Percentiles rank a stretch among this genome's conserved stretches.
These are phyloP conservation scores for Diadegma fenestrale DNA, from an alignment of 2,888 invertebrate genomes.

Conservation along the genomic window DNA sequence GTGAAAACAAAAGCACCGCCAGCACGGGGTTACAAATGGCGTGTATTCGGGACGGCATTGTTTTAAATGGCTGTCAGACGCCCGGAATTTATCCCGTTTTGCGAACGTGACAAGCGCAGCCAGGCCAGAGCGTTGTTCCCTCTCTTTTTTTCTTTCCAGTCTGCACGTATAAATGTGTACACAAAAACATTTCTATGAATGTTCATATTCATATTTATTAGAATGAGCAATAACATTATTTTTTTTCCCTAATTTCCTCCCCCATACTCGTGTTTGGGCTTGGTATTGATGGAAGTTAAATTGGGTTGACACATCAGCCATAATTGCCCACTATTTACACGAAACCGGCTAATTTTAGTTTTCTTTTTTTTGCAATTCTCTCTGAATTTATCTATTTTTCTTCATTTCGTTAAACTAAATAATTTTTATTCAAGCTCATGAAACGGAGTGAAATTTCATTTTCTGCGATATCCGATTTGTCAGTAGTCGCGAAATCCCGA, in stretches of 20 bases:
- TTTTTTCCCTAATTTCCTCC: too few relatives aligned
- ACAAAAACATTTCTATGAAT: neutral
- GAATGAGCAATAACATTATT: too few relatives aligned
- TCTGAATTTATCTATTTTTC: too few relatives aligned
- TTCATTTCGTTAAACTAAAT: too few relatives aligned
- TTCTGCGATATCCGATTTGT: too few relatives aligned
- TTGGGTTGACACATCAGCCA: neutral
- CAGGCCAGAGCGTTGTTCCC: conserved; percentile 49
- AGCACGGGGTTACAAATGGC: conserved; percentile 82
- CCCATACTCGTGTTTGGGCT: neutral
- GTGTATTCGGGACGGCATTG: conserved; percentile 84
- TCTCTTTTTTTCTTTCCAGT: neutral
- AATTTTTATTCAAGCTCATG: too few relatives aligned
- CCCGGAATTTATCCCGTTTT: conserved; percentile 84
- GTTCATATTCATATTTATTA: conserved; percentile 8
- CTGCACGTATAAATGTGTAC: neutral
- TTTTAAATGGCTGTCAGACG: conserved; percentile 84
- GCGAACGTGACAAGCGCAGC: conserved; percentile 83
- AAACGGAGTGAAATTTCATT: too few relatives aligned
- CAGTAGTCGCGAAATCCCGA: too few relatives aligned
- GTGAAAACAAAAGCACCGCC: conserved; percentile 82
- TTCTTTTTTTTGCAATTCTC: too few relatives aligned
- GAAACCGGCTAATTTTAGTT: too few relatives aligned
- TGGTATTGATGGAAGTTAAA: neutral
- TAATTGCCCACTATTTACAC: neutral